Evolutionary conservation across 2,888 invertebrate genomes (phyloP).

Genomic region (Calameuta filiformis): DNA sequence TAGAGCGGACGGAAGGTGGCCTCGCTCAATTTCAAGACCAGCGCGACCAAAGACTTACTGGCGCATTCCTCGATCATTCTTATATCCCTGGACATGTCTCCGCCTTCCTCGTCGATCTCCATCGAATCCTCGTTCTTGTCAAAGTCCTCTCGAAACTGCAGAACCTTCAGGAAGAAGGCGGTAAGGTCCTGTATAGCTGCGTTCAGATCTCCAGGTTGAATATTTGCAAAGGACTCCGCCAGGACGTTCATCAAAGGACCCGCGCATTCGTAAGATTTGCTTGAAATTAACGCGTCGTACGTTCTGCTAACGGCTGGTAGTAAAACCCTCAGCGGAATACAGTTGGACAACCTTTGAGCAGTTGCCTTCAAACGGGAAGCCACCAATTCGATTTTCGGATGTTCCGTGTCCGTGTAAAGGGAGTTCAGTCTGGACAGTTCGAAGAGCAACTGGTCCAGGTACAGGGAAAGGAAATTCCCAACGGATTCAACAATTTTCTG

Average conservation of each 20-base stretch:
- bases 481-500: constrained; percentile 86
- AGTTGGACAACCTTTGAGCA: constrained; percentile 75
- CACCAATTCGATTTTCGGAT: constrained; percentile 64
- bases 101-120: constrained; percentile 58
- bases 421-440: constrained; percentile 71
- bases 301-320: constrained; percentile 79
- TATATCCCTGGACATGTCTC: constrained; percentile 65
- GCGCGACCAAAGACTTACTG: constrained; percentile 80
- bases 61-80: constrained; percentile 78
- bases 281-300: constrained; percentile 72
- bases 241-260: constrained; percentile 81
- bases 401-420: constrained; percentile 51
- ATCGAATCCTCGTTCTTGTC: constrained; percentile 24
- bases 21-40: constrained; percentile 90
- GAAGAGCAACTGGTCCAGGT: constrained; percentile 78
- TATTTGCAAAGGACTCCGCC: constrained; percentile 76
- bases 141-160: constrained; percentile 75
- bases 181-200: constrained; percentile 77
- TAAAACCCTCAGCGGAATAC: constrained; percentile 79
- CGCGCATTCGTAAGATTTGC: constrained; percentile 72
- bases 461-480: constrained; percentile 87
- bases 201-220: constrained; percentile 74
- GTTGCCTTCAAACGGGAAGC: constrained; percentile 72
- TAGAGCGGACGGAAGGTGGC: constrained; percentile 89
- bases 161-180: constrained; percentile 78